phyloP scores from a whole-genome alignment of 2,888 invertebrate genomes.

The Merodon equestris region DNA sequence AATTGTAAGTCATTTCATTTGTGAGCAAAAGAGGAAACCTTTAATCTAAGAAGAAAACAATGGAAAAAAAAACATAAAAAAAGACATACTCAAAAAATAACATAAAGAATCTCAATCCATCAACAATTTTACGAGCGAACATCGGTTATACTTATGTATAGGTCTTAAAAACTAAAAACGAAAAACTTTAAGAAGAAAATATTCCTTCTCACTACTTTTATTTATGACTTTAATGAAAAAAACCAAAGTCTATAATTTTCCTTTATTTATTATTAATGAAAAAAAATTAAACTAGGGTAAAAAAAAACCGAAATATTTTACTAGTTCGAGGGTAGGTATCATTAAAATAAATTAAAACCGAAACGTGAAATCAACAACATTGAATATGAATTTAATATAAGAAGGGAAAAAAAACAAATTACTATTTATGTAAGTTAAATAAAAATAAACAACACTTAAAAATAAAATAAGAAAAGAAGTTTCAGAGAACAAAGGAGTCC shows the following conservation, averaged over 20 bases:
- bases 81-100: too few species aligned
- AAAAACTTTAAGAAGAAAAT: slow-evolving; percentile 38
- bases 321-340: slow-evolving; percentile 64
- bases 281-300: slow-evolving; percentile 68
- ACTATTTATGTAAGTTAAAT: slow-evolving; percentile 46
- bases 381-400: slow-evolving; percentile 31
- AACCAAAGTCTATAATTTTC: slow-evolving; percentile 75
- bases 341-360: slow-evolving; percentile 70
- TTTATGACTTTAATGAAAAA: slow-evolving; percentile 41
- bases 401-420: slow-evolving; percentile 28
- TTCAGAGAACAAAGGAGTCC: slow-evolving; percentile 37
- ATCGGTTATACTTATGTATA: slow-evolving; percentile 51
- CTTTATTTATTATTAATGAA: slow-evolving; percentile 55
- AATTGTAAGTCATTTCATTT: slow-evolving; percentile 77
- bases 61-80: too few species aligned
- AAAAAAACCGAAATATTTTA: slow-evolving; percentile 57
- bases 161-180: slow-evolving; percentile 37
- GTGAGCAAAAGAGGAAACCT: slow-evolving; percentile 25
- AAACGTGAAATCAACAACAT: slow-evolving; percentile 67
- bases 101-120: slow-evolving; percentile 30
- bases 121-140: slow-evolving; percentile 16
- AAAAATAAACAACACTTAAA: slow-evolving; percentile 22
- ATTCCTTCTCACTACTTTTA: slow-evolving; percentile 48
- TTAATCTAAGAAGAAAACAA: too few species aligned
- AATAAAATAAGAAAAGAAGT: slow-evolving; percentile 59